Conservation (phyloP, 1,140 invertebrate species). For the Ceratitis capitata region DNA sequence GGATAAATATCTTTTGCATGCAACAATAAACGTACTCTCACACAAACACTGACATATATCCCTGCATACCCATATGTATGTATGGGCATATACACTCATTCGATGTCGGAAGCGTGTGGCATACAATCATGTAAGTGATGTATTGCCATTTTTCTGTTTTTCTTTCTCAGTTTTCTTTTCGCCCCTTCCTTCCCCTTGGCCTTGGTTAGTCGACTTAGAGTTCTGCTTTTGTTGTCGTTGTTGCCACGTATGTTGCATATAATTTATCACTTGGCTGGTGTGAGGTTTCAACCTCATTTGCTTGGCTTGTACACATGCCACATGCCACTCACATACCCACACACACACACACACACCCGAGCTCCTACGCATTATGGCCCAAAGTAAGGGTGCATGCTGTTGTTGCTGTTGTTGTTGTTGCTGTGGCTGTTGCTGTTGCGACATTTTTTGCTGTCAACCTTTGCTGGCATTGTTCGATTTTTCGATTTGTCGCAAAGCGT, state of each 20-base stretch:
- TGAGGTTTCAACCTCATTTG: slow-evolving; percentile 8
- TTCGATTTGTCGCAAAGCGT: slow-evolving; percentile 3
- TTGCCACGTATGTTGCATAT: slow-evolving; percentile 15
- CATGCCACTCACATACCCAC: background rate
- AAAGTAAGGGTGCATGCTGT: background rate
- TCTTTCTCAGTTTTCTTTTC: background rate
- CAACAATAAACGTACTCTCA: background rate
- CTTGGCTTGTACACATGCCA: background rate
- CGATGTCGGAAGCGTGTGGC: too few species aligned
- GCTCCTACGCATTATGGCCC: background rate
- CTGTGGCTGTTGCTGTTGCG: too few species aligned
- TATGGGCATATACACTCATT: too few species aligned
- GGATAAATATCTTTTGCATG: slow-evolving; percentile 42
- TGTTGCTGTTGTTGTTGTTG: background rate
- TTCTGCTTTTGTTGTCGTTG: slow-evolving; percentile 16
- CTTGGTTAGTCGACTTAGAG: background rate
- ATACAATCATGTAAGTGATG: background rate
- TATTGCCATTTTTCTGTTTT: slow-evolving; percentile 15
- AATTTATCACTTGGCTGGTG: slow-evolving; percentile 18
- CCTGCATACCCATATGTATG: background rate
- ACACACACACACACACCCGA: background rate
- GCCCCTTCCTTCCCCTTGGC: background rate
- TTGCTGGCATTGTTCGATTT: slow-evolving; percentile 6
- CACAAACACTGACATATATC: background rate
- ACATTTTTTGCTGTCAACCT: slow-evolving; percentile 21